Percentiles rank a stretch among this genome's conserved stretches.
Evolutionary conservation across 2,797 vertebrate species (phyloP).

Genomic region (Brachyalestes nurse): DNA sequence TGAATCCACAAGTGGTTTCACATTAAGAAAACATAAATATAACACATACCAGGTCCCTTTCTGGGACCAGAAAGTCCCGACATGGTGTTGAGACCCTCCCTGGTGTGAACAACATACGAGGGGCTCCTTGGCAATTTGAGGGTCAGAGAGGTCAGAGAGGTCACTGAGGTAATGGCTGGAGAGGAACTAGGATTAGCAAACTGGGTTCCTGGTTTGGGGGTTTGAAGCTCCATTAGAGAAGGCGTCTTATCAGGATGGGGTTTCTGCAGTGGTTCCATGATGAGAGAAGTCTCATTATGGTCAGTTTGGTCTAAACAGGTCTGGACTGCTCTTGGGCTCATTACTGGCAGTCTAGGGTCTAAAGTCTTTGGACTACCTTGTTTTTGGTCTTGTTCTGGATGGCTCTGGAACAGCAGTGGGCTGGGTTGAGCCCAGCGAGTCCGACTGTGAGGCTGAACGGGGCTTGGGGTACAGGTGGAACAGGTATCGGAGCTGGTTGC

Average conservation of each 20-base stretch:
- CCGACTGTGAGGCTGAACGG: constrained; percentile 58
- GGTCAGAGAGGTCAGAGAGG: constrained; percentile 65
- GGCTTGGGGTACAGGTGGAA: constrained; percentile 84
- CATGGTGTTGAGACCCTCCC: neutral
- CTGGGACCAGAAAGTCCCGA: neutral
- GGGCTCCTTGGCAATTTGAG: constrained; percentile 41
- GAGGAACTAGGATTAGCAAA: constrained; percentile 56
- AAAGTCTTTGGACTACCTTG: constrained; percentile 62
- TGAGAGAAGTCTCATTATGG: constrained; percentile 26
- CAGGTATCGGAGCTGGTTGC: constrained; percentile 84
- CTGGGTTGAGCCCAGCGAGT: constrained; percentile 58
- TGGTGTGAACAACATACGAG: neutral
- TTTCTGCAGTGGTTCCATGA: constrained; percentile 56
- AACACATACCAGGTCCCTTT: constrained; percentile 21
- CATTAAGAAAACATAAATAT: neutral
- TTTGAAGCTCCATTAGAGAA: constrained; percentile 47
- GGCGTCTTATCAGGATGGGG: constrained; percentile 51
- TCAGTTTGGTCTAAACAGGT: constrained; percentile 68
- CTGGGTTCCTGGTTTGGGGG: constrained; percentile 33
- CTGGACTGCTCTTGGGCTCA: constrained; percentile 58
- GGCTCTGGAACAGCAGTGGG: constrained; percentile 50
- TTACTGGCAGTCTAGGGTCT: constrained; percentile 10
- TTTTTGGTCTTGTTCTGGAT: constrained; percentile 67
- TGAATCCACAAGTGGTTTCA: neutral
- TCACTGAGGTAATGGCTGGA: constrained; percentile 63